Evolutionary conservation across 1,140 invertebrate genomes (phyloP).

Genomic region (Pararge aegeria): DNA sequence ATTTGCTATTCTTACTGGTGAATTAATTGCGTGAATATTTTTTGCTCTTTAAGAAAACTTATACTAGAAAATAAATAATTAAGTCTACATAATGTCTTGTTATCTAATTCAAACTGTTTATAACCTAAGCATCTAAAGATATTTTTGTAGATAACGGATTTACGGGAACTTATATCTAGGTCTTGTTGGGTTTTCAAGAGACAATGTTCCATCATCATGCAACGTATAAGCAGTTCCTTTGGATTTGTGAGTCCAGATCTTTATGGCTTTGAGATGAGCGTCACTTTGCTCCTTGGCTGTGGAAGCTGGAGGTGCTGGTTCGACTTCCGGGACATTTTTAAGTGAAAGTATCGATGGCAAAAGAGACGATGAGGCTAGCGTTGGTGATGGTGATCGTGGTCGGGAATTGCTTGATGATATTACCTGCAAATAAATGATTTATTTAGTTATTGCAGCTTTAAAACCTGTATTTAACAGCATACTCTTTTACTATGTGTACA

Average conservation of each 20-base stretch:
- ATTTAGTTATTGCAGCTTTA: background rate
- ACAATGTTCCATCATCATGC: slow-evolving; percentile 64
- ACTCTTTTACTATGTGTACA: no score
- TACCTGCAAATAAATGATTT: slow-evolving; percentile 28
- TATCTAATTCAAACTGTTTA: no score
- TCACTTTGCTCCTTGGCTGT: slow-evolving; percentile 55
- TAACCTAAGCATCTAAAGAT: no score
- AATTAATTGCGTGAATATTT: no score
- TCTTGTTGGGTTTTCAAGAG: slow-evolving; percentile 45
- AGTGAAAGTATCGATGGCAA: slow-evolving; percentile 8
- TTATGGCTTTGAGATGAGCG: slow-evolving; percentile 64
- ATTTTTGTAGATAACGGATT: no score
- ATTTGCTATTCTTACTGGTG: no score
- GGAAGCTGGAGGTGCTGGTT: slow-evolving; percentile 43
- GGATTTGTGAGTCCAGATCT: slow-evolving; percentile 69
- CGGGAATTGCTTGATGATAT: slow-evolving; percentile 27
- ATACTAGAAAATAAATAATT: no score
- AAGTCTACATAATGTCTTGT: no score
- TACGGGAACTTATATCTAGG: slow-evolving; percentile 34
- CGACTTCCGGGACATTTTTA: slow-evolving; percentile 27
- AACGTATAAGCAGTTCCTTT: slow-evolving; percentile 65
- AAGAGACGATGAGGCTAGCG: slow-evolving; percentile 15
- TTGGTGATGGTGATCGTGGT: background rate
- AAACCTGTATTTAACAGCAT: no score
- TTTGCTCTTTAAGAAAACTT: no score